Evolutionary conservation across 2,888 invertebrate species (phyloP).

Genomic region (Drosophila borborema): DNA sequence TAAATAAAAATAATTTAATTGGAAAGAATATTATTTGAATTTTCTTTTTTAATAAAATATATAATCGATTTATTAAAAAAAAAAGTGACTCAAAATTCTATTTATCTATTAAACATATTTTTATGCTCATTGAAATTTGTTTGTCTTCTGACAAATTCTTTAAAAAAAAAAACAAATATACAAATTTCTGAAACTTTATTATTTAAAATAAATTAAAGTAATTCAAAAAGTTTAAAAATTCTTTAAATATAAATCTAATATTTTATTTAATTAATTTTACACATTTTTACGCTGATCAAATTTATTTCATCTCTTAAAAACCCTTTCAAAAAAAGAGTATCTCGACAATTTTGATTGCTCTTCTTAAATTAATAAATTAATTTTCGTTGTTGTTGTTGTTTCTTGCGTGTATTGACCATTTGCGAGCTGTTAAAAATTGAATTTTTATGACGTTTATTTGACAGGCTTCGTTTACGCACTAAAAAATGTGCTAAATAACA

Average conservation of each 20-base stretch:
- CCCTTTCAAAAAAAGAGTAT: background rate
- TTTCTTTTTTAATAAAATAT: background rate
- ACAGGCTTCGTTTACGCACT: constrained; percentile 66
- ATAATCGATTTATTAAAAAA: no score
- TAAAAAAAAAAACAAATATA: no score
- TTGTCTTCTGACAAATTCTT: background rate
- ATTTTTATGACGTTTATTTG: constrained; percentile 55
- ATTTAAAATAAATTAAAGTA: no score
- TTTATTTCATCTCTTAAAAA: background rate
- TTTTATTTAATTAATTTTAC: no score
- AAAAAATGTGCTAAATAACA: constrained; percentile 61
- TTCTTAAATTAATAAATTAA: background rate
- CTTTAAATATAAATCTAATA: no score
- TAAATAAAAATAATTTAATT: background rate
- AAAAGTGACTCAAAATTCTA: no score
- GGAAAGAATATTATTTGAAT: background rate
- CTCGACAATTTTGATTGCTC: background rate
- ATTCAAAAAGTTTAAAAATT: no score
- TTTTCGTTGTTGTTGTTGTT: constrained; percentile 1
- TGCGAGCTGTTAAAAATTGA: constrained; percentile 41
- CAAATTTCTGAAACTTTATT: no score
- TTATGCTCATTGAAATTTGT: background rate
- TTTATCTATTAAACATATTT: no score
- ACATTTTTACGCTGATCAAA: background rate
- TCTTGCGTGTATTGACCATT: constrained; percentile 58